These are phyloP conservation scores for Condylostylus longicornis DNA, from an alignment of 1,140 invertebrate genomes.

Conservation along the genomic window DNA sequence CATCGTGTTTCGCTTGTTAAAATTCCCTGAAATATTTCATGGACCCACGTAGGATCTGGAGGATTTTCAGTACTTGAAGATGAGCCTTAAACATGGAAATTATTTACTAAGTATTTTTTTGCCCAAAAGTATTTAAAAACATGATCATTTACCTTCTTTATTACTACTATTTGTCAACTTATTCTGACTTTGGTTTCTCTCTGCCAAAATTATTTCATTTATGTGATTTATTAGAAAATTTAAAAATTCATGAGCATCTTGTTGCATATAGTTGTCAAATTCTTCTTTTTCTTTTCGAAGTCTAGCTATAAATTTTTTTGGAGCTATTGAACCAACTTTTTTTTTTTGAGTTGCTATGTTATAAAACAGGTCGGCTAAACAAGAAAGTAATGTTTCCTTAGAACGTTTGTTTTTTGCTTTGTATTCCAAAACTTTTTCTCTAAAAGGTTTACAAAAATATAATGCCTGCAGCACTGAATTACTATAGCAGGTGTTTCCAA, in stretches of 20 bases:
- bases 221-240: conserved; percentile 97
- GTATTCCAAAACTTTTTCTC: conserved; percentile 96
- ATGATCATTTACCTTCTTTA: too few species aligned
- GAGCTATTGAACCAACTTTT: conserved; percentile 97
- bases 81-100: too few species aligned
- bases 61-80: conserved; percentile 32
- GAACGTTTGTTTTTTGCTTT: conserved; percentile 95
- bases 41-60: conserved; percentile 93
- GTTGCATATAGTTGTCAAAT: conserved; percentile 99
- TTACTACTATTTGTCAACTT: too few species aligned
- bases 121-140: too few species aligned
- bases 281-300: conserved; percentile 98
- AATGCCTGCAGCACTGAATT: conserved; percentile 98
- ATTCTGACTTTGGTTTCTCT: conserved; percentile 63
- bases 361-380: conserved; percentile 95
- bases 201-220: conserved; percentile 81
- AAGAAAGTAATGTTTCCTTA: conserved; percentile 95
- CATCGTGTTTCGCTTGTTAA: conserved; percentile 97
- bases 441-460: conserved; percentile 97
- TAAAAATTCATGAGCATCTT: conserved; percentile 99
- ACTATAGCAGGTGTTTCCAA: conserved; percentile 99
- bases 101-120: too few species aligned
- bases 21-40: conserved; percentile 99
- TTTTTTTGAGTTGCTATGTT: conserved; percentile 99
- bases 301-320: conserved; percentile 98